Evolutionary conservation across 2,797 vertebrate genomes (phyloP).

Genomic region (Acanthurus lineatus): DNA sequence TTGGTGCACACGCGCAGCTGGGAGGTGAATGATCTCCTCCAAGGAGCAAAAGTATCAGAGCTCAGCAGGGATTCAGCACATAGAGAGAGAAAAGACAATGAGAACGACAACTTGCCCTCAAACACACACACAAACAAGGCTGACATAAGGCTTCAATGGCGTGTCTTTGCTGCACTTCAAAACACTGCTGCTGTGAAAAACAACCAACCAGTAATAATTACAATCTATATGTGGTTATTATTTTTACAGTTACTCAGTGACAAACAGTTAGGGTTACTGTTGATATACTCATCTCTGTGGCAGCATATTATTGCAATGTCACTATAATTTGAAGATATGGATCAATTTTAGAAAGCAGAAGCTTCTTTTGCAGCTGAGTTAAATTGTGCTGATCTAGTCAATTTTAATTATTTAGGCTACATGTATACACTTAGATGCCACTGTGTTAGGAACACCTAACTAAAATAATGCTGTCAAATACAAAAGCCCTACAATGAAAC

Average conservation of each 20-base stretch:
- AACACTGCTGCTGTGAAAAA: conserved; percentile 5
- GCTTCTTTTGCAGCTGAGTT: not conserved
- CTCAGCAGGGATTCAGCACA: conserved; percentile 34
- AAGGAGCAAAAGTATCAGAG: conserved; percentile 32
- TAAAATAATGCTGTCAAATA: not conserved
- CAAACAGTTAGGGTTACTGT: conserved; percentile 1
- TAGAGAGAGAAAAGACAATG: conserved; percentile 6
- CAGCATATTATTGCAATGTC: conserved; percentile 21
- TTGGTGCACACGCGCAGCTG: conserved; percentile 37
- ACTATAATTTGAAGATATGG: conserved; percentile 25
- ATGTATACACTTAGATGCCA: not conserved
- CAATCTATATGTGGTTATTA: conserved; percentile 26
- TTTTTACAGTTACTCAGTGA: conserved; percentile 9
- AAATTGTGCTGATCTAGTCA: not conserved
- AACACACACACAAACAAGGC: conserved; percentile 6
- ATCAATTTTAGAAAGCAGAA: not conserved
- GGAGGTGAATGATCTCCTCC: conserved; percentile 52
- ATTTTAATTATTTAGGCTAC: not conserved
- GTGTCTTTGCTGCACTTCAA: not conserved
- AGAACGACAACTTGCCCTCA: not conserved
- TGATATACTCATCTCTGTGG: conserved; percentile 35
- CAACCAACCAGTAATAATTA: conserved; percentile 32
- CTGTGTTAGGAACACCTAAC: not conserved
- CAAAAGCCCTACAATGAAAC: not conserved
- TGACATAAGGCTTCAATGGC: not conserved